A percentile compares a stretch with the other conserved stretches of the same genome.
Evolutionary conservation across 2,113 vertebrate species (phyloP).

Genomic region (Hippolais icterina): DNA sequence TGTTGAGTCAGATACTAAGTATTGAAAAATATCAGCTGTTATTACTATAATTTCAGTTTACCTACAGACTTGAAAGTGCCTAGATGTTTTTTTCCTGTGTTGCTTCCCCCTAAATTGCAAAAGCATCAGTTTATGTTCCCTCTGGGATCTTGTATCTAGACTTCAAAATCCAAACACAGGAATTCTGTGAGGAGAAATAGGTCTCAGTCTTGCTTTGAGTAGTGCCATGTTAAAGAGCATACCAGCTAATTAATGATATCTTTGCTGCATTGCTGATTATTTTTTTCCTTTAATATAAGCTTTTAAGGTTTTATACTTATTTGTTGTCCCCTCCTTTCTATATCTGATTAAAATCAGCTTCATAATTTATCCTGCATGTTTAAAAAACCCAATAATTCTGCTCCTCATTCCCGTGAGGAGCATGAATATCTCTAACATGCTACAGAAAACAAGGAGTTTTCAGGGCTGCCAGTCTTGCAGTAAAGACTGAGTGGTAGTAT

Average conservation of each 20-base stretch:
- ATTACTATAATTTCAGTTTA: background rate
- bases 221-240: background rate
- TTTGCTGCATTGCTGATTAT: background rate
- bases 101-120: background rate
- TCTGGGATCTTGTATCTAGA: background rate
- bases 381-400: background rate
- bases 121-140: background rate
- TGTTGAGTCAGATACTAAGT: background rate
- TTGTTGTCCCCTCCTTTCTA: background rate
- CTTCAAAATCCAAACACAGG: background rate
- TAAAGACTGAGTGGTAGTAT: conserved; percentile 68
- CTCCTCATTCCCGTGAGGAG: background rate
- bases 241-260: background rate
- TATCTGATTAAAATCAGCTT: background rate
- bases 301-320: background rate
- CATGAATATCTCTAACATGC: conserved; percentile 28
- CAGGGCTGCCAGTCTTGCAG: conserved; percentile 56
- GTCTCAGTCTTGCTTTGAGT: background rate
- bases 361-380: conserved; percentile 36
- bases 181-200: background rate
- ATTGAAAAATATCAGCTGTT: background rate
- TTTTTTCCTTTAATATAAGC: background rate
- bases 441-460: conserved; percentile 60
- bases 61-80: background rate
- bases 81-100: accelerated